These are phyloP conservation scores for Rhyacichthys aspro DNA, from an alignment of 2,797 vertebrate species.

Conservation along the genomic window DNA sequence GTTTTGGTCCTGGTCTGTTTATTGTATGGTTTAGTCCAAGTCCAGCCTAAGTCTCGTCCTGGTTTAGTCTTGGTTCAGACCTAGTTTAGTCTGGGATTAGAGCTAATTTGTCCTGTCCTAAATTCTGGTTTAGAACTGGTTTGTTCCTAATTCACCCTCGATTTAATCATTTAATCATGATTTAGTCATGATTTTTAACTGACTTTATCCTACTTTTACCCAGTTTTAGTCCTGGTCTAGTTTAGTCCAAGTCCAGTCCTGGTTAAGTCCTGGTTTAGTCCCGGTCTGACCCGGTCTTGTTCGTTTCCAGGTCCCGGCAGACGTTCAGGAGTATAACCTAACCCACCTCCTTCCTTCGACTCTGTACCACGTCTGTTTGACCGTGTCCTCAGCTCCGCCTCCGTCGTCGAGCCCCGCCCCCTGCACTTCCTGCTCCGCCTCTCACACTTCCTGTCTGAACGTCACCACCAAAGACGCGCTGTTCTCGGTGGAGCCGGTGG, in stretches of 20 bases:
- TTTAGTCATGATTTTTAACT: too few species aligned
- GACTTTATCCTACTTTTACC: too few species aligned
- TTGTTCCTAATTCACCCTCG: too few species aligned
- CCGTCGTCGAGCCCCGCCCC: constrained; percentile 36
- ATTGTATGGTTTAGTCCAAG: too few species aligned
- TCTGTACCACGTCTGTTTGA: constrained; percentile 83
- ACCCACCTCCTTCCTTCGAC: constrained; percentile 85
- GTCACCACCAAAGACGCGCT: constrained; percentile 83
- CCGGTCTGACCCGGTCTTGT: background rate
- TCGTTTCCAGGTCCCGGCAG: constrained; percentile 75
- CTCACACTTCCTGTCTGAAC: constrained; percentile 81
- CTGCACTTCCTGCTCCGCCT: constrained; percentile 51
- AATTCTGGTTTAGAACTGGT: too few species aligned
- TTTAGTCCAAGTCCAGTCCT: background rate
- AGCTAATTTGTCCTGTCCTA: too few species aligned
- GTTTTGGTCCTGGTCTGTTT: too few species aligned
- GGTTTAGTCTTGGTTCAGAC: too few species aligned
- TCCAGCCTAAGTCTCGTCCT: too few species aligned
- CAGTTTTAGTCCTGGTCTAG: background rate
- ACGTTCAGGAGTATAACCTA: constrained; percentile 86
- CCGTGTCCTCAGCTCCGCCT: constrained; percentile 67
- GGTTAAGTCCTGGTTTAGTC: background rate
- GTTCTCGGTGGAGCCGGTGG: constrained; percentile 79
- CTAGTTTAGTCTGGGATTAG: too few species aligned
- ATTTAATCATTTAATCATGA: too few species aligned